These are phyloP conservation scores for Callipepla californica DNA, from an alignment of 2,113 vertebrate genomes.

Conservation along the genomic window DNA sequence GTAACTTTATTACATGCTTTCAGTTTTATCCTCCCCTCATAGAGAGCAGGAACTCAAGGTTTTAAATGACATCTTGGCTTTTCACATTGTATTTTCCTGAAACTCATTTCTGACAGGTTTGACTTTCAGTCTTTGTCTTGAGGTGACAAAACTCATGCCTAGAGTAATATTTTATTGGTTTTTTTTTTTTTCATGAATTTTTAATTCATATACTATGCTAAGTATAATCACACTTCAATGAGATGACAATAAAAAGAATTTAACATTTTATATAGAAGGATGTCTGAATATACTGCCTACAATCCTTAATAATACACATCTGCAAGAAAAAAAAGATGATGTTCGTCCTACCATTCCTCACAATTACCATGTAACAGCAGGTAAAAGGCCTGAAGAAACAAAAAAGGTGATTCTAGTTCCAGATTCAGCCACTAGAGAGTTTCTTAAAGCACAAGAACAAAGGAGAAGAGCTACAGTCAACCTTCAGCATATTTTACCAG, in stretches of 20 bases:
- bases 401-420: background rate
- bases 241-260: background rate
- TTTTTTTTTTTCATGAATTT: background rate
- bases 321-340: background rate
- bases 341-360: background rate
- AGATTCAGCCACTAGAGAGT: constrained; percentile 4
- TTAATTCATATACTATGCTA: background rate
- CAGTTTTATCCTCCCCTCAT: background rate
- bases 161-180: background rate
- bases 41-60: background rate
- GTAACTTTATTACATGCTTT: background rate
- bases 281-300: background rate
- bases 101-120: background rate
- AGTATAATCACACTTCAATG: background rate
- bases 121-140: background rate
- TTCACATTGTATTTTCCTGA: background rate
- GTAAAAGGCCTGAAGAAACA: background rate
- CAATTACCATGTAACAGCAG: background rate
- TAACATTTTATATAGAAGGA: background rate
- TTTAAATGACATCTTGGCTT: background rate
- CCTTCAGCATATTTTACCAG: constrained; percentile 23
- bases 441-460: constrained; percentile 1
- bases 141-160: background rate
- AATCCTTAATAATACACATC: background rate
- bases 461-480: background rate